A percentile compares a stretch with the other conserved stretches of the same genome.
Conservation (phyloP, 1,140 invertebrate species). For the Araneus ventricosus region DNA sequence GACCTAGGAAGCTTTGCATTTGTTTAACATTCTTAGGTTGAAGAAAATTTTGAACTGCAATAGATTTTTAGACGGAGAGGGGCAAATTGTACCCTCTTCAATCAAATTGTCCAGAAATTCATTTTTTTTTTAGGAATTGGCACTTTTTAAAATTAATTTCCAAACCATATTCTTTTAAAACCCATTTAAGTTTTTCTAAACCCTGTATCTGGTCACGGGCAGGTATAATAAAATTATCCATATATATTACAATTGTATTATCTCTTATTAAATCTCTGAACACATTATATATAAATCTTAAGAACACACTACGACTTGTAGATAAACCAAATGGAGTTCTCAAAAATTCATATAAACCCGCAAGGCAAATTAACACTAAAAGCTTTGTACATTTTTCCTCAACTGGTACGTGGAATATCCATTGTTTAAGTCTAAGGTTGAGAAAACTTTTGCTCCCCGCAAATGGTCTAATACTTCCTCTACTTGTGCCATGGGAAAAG, state of each 20-base stretch:
- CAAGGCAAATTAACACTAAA: conserved; percentile 59
- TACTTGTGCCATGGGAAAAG: too few relatives aligned
- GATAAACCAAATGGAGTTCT: too few relatives aligned
- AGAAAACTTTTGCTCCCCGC: conserved; percentile 46
- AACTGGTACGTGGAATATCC: conserved; percentile 74
- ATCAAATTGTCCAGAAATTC: conserved; percentile 46
- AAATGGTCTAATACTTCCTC: too few relatives aligned
- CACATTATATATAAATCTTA: too few relatives aligned
- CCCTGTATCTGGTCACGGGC: conserved; percentile 1
- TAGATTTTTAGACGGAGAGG: conserved; percentile 30
- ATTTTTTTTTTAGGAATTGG: conserved; percentile 61
- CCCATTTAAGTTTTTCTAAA: conserved; percentile 41
- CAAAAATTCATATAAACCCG: conserved; percentile 67
- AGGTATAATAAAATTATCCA: too few relatives aligned
- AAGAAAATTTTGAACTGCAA: conserved; percentile 72
- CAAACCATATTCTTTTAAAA: conserved; percentile 55
- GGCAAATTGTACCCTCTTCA: too few relatives aligned
- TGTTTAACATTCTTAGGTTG: too few relatives aligned
- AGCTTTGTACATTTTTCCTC: too few relatives aligned
- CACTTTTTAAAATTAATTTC: conserved; percentile 59
- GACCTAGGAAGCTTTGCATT: too few relatives aligned
- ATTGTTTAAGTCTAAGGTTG: conserved; percentile 65
- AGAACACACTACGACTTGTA: conserved; percentile 78
- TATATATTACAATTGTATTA: too few relatives aligned
- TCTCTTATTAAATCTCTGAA: too few relatives aligned